Evolutionary conservation across 2,797 vertebrate species (phyloP).

Genomic region (Moxostoma hubbsi): DNA sequence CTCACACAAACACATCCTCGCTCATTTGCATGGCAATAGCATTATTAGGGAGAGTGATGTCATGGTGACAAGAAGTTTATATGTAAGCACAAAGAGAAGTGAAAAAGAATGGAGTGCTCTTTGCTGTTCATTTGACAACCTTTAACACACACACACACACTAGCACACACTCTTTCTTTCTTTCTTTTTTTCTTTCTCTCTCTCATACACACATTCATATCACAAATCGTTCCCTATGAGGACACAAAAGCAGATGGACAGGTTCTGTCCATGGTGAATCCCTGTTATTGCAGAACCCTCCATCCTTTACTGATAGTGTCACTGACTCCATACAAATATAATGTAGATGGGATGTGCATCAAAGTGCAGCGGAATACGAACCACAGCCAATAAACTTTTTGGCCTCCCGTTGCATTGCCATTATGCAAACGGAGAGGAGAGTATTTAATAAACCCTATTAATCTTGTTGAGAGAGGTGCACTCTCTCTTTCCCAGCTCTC

Average conservation of each 20-base stretch:
- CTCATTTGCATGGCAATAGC: constrained; percentile 83
- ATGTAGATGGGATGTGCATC: constrained; percentile 68
- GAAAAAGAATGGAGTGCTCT: constrained; percentile 71
- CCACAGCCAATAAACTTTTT: constrained; percentile 73
- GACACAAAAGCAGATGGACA: constrained; percentile 3
- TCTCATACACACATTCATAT: constrained; percentile 13
- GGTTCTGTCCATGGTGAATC: constrained; percentile 9
- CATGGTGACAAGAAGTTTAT: constrained; percentile 83
- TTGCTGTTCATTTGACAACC: constrained; percentile 65
- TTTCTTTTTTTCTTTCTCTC: neutral
- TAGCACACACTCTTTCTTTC: constrained; percentile 32
- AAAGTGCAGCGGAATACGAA: constrained; percentile 60
- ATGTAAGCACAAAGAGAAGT: constrained; percentile 79
- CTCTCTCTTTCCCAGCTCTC: constrained; percentile 69
- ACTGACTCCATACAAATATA: constrained; percentile 35
- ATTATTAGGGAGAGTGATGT: constrained; percentile 81
- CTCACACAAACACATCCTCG: constrained; percentile 64
- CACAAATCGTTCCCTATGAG: constrained; percentile 8
- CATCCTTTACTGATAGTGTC: constrained; percentile 1
- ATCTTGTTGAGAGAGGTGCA: constrained; percentile 79
- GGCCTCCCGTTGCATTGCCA: constrained; percentile 77
- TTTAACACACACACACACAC: constrained; percentile 64
- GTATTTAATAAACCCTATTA: constrained; percentile 86
- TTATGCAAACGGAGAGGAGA: constrained; percentile 82
- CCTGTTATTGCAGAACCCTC: neutral